Conservation (phyloP, 30 jellyfish, hydroid and myxozoan species). For the Pelagia noctiluca region DNA sequence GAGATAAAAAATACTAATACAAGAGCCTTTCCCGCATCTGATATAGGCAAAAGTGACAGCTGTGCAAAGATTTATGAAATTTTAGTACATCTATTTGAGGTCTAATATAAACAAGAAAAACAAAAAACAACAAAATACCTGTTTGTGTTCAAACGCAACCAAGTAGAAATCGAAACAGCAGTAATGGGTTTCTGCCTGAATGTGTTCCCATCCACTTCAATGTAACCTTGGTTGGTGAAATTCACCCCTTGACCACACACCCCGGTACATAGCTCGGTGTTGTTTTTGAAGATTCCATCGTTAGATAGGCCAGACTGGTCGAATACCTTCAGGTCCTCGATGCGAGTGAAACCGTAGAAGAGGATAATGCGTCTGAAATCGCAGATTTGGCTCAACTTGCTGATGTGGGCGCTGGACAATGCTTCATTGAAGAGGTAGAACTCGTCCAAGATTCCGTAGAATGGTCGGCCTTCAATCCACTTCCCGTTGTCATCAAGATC, state of each 20-base stretch:
- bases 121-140: conserved; percentile 40
- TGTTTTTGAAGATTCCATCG: conserved; percentile 64
- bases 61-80: no score
- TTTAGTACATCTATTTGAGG: no score
- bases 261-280: conserved; percentile 69
- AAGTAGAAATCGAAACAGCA: conserved; percentile 80
- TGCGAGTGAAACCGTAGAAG: conserved; percentile 68
- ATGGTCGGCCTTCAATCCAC: conserved; percentile 89
- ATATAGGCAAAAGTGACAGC: no score
- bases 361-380: conserved; percentile 85
- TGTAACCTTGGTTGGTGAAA: conserved; percentile 64
- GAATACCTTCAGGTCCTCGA: conserved; percentile 40
- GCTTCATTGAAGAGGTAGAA: conserved; percentile 81
- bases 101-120: no score
- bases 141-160: conserved; percentile 90
- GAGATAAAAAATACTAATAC: no score
- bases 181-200: conserved; percentile 90
- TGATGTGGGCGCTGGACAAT: conserved; percentile 68
- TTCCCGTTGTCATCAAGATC: conserved; percentile 85
- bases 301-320: conserved; percentile 94
- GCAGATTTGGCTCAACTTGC: conserved; percentile 87
- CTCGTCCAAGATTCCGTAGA: conserved; percentile 86
- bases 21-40: no score
- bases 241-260: conserved; percentile 86
- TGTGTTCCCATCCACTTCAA: conserved; percentile 69